These are phyloP conservation scores for Lacanobia oleracea DNA, from an alignment of 2,888 invertebrate species.

Conservation along the genomic window DNA sequence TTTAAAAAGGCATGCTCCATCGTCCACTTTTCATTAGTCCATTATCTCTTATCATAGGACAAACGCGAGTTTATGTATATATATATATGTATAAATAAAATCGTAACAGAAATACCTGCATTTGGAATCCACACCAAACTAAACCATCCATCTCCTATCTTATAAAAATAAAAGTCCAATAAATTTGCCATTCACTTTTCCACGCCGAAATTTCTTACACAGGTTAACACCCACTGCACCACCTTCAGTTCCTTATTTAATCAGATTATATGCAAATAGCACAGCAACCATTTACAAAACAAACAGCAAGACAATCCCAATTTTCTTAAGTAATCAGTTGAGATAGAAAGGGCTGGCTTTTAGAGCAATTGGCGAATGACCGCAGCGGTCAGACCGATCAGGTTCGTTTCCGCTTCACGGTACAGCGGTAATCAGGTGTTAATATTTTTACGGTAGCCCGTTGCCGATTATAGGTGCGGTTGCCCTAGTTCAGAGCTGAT, in stretches of 20 bases:
- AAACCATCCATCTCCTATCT: not conserved
- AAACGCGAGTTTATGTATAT: too few species aligned
- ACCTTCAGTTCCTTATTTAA: not conserved
- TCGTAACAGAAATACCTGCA: too few species aligned
- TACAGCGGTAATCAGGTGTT: constrained; percentile 76
- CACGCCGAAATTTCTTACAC: not conserved
- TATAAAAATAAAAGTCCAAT: not conserved
- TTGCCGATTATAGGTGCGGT: constrained; percentile 63
- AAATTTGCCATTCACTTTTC: not conserved
- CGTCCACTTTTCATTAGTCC: too few species aligned
- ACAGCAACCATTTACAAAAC: constrained; percentile 23
- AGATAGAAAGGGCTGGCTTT: constrained; percentile 60
- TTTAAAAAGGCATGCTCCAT: too few species aligned
- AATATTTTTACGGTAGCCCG: constrained; percentile 67
- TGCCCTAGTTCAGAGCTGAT: constrained; percentile 56
- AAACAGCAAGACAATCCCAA: constrained; percentile 52
- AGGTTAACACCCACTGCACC: not conserved
- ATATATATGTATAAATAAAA: too few species aligned
- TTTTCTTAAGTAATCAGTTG: constrained; percentile 66
- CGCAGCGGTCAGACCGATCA: constrained; percentile 55
- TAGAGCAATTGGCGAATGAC: constrained; percentile 62
- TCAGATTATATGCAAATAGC: constrained; percentile 21
- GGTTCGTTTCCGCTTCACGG: constrained; percentile 74
- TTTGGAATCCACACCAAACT: not conserved
- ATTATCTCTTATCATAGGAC: too few species aligned